Evolutionary conservation across 2,113 vertebrate species (phyloP), one percentile per base, ranked within the genome.

Genomic region (Neotragus pygmaeus): DNA sequence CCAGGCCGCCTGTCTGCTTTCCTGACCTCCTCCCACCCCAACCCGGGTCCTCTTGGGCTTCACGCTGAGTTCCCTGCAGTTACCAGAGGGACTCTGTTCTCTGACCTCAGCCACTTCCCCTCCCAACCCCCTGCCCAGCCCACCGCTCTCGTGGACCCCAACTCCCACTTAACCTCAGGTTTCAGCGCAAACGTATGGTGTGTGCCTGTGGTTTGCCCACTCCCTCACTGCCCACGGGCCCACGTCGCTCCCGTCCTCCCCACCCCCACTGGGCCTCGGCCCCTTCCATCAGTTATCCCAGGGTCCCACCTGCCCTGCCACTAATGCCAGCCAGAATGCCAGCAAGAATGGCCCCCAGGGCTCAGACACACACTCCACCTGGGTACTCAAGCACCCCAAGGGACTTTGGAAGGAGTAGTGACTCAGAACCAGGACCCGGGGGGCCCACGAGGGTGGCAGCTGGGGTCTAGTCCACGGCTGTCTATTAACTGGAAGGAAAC

Each of bases 191-290:
- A 36, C 4, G 0, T 39, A 12, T 0, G 7, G 6, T 13, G 4
- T 3, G 15, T 6, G 23, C 36, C 60, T 39, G 6, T 1, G 47
- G 58, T 6, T n/a, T 70, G n/a, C 19, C 33, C 16, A 7, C 33
- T 28, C 16, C 49, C 85, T 23, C n/a, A 3, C 51, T 19, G 45
- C 27, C 21, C 51, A 2, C 0, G 8, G 51, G n/a, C 43, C 11
- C 39, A n/a, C 0, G 11, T 13, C 0, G 0, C 33, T 47, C 53
- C 55, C 1, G 0, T 39, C 14, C 27, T 36, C 57, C 7, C 60
- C 4, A n/a, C 33, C 0, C 7, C 3, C 28, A 36, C 4, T 4
- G 3, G n/a, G 27, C 47, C 9, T 2, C 1, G 1, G 47, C 27
- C 47, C 28, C 66, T 28, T 21, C 51, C 17, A 0, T 39, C 36